These are phyloP conservation scores for Spermophilus dauricus DNA, from an alignment of 2,113 vertebrate genomes.

Conservation along the genomic window DNA sequence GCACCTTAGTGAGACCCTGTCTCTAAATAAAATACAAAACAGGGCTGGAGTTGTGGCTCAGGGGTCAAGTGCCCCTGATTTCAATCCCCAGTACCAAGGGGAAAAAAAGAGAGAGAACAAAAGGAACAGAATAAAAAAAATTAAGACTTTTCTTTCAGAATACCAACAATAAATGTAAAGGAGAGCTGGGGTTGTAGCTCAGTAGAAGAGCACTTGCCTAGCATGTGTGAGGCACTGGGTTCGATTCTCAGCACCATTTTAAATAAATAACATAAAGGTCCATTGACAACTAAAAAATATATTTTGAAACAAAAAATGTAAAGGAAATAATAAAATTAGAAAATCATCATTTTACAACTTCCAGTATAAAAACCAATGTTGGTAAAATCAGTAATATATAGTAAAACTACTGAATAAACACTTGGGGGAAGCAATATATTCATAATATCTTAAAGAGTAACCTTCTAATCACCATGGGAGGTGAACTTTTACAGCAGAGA, in stretches of 20 bases:
- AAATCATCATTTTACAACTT: neutral
- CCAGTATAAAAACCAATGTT: neutral
- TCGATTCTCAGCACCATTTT: too few species aligned
- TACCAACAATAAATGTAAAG: neutral
- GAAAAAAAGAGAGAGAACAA: neutral
- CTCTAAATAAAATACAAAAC: too few species aligned
- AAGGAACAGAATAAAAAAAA: neutral
- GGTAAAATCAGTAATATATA: neutral
- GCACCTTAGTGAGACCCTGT: too few species aligned
- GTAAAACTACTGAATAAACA: slow-evolving; percentile 45
- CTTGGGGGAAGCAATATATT: neutral
- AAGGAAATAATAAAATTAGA: too few species aligned
- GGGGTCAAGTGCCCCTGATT: too few species aligned
- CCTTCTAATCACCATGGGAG: neutral
- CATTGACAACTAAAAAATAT: too few species aligned
- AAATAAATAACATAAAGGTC: too few species aligned
- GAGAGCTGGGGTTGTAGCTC: too few species aligned
- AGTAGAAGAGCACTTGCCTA: too few species aligned
- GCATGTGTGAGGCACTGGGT: too few species aligned
- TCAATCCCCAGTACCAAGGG: neutral
- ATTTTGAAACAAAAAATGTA: too few species aligned
- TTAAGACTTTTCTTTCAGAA: neutral
- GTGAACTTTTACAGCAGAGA: neutral
- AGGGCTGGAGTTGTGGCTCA: too few species aligned
- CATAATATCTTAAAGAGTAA: neutral